Conservation (phyloP, 2,113 vertebrate species). For the Pardalotus punctatus region DNA sequence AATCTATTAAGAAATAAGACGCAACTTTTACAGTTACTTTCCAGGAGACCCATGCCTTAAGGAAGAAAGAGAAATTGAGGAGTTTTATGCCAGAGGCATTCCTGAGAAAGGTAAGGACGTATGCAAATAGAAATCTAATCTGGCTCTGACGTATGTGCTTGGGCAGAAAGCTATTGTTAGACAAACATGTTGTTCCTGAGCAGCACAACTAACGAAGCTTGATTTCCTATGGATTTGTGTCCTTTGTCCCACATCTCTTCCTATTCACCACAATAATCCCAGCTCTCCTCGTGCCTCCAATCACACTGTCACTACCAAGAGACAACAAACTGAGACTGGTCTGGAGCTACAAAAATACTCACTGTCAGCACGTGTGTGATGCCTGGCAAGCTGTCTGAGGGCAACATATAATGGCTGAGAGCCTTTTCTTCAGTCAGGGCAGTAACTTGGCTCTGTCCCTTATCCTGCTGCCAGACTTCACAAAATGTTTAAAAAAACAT, state of each 20-base stretch:
- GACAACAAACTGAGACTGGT: background rate
- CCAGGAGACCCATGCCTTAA: background rate
- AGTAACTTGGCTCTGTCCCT: background rate
- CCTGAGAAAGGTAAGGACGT: conserved; percentile 33
- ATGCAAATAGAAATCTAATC: conserved; percentile 61
- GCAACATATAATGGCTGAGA: background rate
- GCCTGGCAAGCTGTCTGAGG: background rate
- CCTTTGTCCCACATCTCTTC: conserved; percentile 48
- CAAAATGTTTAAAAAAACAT: background rate
- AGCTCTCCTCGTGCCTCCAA: background rate
- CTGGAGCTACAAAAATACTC: background rate
- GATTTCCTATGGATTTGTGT: conserved; percentile 37
- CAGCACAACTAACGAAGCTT: conserved; percentile 12
- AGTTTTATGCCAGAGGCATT: background rate
- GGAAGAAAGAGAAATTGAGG: background rate
- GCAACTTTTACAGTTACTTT: background rate
- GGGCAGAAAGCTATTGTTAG: conserved; percentile 47
- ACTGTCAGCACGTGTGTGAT: background rate
- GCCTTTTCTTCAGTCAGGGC: background rate
- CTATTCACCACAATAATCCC: background rate
- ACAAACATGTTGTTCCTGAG: conserved; percentile 50
- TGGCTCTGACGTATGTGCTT: conserved; percentile 19
- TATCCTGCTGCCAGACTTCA: background rate
- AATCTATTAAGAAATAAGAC: background rate
- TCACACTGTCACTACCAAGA: background rate